A percentile compares a stretch with the other conserved stretches of the same genome.
phyloP scores from a whole-genome alignment of 2,888 invertebrate species.

The Campoletis raptor region DNA sequence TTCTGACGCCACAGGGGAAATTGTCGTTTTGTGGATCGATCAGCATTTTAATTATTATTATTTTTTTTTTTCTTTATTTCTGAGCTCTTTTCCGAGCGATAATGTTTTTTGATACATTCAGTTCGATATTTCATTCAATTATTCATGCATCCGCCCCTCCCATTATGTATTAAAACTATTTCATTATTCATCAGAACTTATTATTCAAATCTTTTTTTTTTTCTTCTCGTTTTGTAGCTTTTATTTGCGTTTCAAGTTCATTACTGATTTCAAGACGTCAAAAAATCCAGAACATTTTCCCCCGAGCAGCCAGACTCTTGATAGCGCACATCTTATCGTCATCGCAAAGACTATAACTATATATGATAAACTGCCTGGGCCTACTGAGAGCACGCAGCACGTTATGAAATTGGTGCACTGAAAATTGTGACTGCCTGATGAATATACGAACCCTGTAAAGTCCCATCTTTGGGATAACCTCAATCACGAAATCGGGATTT shows the following conservation, averaged over 20 bases:
- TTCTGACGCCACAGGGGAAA: slow-evolving; percentile 33
- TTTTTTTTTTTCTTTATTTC: not conserved
- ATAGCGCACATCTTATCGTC: slow-evolving; percentile 55
- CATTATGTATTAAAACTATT: not conserved
- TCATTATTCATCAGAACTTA: not conserved
- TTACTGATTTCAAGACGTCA: not conserved
- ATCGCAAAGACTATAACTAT: slow-evolving; percentile 46
- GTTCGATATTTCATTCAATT: not conserved
- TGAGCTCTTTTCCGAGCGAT: not conserved
- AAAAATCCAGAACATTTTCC: not conserved
- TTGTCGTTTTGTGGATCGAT: slow-evolving; percentile 26
- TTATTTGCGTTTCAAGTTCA: not conserved
- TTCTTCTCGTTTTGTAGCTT: not conserved
- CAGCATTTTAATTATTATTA: not conserved
- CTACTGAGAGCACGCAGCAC: slow-evolving; percentile 69
- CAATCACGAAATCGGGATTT: slow-evolving; percentile 1
- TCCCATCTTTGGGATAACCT: slow-evolving; percentile 22
- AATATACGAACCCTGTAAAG: slow-evolving; percentile 44
- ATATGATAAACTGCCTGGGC: slow-evolving; percentile 58
- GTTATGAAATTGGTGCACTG: slow-evolving; percentile 64
- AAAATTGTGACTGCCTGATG: slow-evolving; percentile 62
- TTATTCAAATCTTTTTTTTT: slow-evolving; percentile 1
- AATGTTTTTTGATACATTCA: not conserved
- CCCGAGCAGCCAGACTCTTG: slow-evolving; percentile 43
- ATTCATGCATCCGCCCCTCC: not conserved